These are phyloP conservation scores for Hydropotes inermis DNA, from an alignment of 2,113 vertebrate species.

Conservation along the genomic window DNA sequence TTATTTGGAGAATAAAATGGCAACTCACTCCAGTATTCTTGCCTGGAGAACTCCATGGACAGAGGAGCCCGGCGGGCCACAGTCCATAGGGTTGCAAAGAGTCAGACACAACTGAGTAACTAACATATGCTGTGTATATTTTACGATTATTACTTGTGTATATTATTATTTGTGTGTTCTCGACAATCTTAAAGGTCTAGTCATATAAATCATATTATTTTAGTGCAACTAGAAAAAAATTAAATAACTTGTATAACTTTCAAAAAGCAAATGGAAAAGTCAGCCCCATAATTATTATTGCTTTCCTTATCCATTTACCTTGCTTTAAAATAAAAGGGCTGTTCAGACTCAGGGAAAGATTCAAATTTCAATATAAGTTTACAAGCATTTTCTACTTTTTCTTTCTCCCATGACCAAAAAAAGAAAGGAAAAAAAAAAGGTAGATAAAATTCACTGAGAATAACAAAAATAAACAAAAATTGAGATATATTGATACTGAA, in stretches of 20 bases:
- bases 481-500: background rate
- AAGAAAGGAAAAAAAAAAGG: background rate
- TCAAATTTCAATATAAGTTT: slow-evolving; percentile 12
- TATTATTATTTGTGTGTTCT: slow-evolving; percentile 70
- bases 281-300: background rate
- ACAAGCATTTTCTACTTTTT: background rate
- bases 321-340: slow-evolving; percentile 31
- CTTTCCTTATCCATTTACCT: background rate
- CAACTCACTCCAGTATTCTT: background rate
- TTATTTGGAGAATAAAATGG: background rate
- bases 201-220: slow-evolving; percentile 69
- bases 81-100: background rate
- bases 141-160: slow-evolving; percentile 59
- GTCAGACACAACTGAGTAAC: background rate
- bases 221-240: slow-evolving; percentile 71
- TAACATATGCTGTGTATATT: slow-evolving; percentile 57
- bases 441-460: background rate
- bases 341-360: background rate
- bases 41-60: background rate
- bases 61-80: background rate
- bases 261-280: slow-evolving; percentile 62
- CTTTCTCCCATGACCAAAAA: background rate
- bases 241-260: slow-evolving; percentile 58
- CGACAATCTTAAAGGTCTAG: slow-evolving; percentile 55
- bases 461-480: slow-evolving; percentile 21